phyloP scores from a whole-genome alignment of 2,113 vertebrate genomes.

The Tyrannus savana region DNA sequence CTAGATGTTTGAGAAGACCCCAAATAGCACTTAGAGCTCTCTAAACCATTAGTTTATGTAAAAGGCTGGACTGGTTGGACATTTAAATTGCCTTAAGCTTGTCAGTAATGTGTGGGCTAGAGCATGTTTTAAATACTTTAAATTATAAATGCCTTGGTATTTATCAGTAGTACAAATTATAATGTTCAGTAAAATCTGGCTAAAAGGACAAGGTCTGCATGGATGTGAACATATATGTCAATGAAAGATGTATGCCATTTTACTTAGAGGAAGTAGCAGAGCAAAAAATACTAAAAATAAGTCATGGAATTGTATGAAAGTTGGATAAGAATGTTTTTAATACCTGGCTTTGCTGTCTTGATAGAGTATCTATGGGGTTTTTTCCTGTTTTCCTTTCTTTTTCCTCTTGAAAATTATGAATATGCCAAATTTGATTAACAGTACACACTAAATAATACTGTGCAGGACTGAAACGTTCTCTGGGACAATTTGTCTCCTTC shows the following conservation, averaged over 20 bases:
- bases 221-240: not conserved
- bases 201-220: not conserved
- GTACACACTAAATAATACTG: not conserved
- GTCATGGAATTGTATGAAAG: not conserved
- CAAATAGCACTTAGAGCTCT: not conserved
- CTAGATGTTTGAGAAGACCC: not conserved
- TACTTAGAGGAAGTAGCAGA: not conserved
- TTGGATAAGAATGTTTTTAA: not conserved
- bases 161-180: not conserved
- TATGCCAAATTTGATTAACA: not conserved
- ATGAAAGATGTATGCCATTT: not conserved
- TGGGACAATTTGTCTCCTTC: not conserved
- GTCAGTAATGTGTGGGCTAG: not conserved
- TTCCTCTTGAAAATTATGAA: not conserved
- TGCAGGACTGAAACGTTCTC: not conserved
- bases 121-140: not conserved
- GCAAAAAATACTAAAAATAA: not conserved
- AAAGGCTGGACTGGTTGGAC: not conserved
- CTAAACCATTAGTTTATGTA: not conserved
- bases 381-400: not conserved
- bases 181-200: not conserved
- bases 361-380: not conserved
- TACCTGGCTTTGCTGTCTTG: not conserved
- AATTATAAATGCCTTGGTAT: not conserved
- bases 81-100: not conserved